Base-by-base conservation (phyloP, 2,888 invertebrate genomes). In the Chloroclystis v-ata region DNA sequence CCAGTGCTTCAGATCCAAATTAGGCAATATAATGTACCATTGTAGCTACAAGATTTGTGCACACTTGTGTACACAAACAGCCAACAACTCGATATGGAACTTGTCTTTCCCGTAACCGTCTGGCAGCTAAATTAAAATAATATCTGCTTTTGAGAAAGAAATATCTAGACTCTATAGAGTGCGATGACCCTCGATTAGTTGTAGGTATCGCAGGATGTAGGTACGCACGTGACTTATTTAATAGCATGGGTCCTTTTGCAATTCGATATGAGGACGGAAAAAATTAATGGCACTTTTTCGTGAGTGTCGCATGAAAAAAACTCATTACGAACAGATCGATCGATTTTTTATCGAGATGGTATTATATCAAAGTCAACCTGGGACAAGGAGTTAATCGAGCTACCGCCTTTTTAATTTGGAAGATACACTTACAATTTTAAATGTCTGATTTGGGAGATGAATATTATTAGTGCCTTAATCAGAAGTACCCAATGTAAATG, bases 181-280 rank as follows among this genome's bases (percentile, higher is more conserved):
- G 79, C 82, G 77, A 76, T 80, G 83, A 82, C 83, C 82, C 73
- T 41, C 77, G 82, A 82, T 83, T 79, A 83, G 78, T 69, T 52
- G 70, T 67, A 63, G 63, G 54, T 57, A 57, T 62, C 59, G 61
- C 80, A 81, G 83, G 83, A 83, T 74, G 77, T 75, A 59, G 56
- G 72, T 75, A 81, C n/a, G n/a, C n/a, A n/a, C 82, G 82, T 82
- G 83, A 81, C 79, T 78, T 77, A 78, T 75, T 69, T 75, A 64
- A 70, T 67, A 65, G 63, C 61, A 47, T 41, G 50, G 52, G 52
- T 52, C 32, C 26, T 43, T n/a, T 40, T 29, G 24, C 41, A 20
- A 51, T 44, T 52, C 41, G 30, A 64, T 63, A 57, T 56, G 60
- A 61, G 53, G 42, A 57, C 56, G 59, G 59, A 63, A 68, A 68